These are phyloP conservation scores for Baccha elongata DNA, from an alignment of 2,888 invertebrate species.

Conservation along the genomic window DNA sequence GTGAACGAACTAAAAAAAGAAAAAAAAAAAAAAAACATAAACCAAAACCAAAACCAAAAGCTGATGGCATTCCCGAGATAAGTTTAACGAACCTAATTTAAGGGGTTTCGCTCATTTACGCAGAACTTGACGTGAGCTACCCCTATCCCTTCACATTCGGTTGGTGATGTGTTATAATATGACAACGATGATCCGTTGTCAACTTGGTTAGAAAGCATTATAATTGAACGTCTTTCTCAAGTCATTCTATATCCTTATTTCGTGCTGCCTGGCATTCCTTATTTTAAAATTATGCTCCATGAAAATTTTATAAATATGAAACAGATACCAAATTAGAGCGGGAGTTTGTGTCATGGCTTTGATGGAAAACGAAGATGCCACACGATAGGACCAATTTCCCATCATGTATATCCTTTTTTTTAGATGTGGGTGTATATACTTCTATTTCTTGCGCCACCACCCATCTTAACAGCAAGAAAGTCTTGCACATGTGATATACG, in stretches of 20 bases:
- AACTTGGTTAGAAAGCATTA: slow-evolving; percentile 45
- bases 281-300: slow-evolving; percentile 63
- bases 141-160: slow-evolving; percentile 16
- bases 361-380: slow-evolving; percentile 64
- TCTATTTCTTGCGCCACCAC: not conserved
- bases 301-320: slow-evolving; percentile 66
- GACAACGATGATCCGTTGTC: slow-evolving; percentile 30
- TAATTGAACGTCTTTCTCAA: slow-evolving; percentile 35
- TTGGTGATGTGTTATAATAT: slow-evolving; percentile 32
- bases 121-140: slow-evolving; percentile 39
- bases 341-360: slow-evolving; percentile 55
- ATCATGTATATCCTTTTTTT: not conserved
- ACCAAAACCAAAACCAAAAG: slow-evolving; percentile 18
- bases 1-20: not conserved
- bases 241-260: slow-evolving; percentile 20
- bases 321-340: slow-evolving; percentile 62
- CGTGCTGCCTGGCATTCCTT: slow-evolving; percentile 37
- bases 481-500: slow-evolving; percentile 53
- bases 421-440: not conserved
- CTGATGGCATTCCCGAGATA: slow-evolving; percentile 54
- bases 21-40: slow-evolving; percentile 4
- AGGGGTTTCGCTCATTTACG: slow-evolving; percentile 48
- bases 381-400: slow-evolving; percentile 48
- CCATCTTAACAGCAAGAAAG: slow-evolving; percentile 49
- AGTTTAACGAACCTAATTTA: slow-evolving; percentile 72